Evolutionary conservation across 2,888 invertebrate genomes (phyloP).

Genomic region (Serrognathus titanus): DNA sequence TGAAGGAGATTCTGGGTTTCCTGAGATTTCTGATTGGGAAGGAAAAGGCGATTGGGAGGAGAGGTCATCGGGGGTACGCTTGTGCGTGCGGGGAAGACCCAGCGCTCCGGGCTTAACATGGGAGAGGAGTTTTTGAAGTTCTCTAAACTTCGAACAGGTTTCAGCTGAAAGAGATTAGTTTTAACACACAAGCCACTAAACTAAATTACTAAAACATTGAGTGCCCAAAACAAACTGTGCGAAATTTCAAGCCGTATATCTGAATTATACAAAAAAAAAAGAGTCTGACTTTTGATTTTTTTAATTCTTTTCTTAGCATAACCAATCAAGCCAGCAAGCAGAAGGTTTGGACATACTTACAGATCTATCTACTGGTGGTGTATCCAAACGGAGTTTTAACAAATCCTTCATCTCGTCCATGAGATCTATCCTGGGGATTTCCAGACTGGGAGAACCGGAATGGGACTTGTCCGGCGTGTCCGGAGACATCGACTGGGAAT

Average conservation of each 20-base stretch:
- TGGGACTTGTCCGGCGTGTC: constrained; percentile 49
- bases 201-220: too few species aligned
- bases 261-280: constrained; percentile 6
- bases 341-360: constrained; percentile 50
- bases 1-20: constrained; percentile 46
- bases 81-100: constrained; percentile 34
- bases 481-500: constrained; percentile 54
- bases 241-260: not conserved
- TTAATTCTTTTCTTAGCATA: not conserved
- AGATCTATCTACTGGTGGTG: constrained; percentile 62
- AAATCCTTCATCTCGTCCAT: constrained; percentile 66
- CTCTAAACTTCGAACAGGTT: constrained; percentile 60
- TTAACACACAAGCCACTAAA: not conserved
- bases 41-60: constrained; percentile 32
- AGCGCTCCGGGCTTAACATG: constrained; percentile 39
- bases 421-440: constrained; percentile 56
- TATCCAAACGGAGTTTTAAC: constrained; percentile 50
- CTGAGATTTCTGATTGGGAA: constrained; percentile 28
- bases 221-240: too few species aligned
- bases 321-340: not conserved
- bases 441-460: constrained; percentile 46
- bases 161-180: constrained; percentile 51
- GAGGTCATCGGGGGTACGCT: constrained; percentile 35
- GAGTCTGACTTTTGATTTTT: not conserved
- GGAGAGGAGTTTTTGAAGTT: constrained; percentile 50